Conservation (phyloP, 2,797 vertebrate species). For the Naso thynnoides region DNA sequence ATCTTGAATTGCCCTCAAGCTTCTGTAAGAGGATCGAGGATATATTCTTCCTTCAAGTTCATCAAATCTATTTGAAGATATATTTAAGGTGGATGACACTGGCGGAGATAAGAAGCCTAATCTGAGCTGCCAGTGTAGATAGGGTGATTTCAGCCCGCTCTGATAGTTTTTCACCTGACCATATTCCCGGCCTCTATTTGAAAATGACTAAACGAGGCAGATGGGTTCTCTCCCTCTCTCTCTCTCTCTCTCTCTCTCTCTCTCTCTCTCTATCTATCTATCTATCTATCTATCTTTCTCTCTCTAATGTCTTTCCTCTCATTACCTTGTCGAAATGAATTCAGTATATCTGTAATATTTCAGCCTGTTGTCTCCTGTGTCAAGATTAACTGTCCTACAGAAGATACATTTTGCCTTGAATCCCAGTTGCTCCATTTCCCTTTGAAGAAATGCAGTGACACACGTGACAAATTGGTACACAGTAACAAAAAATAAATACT, state of each 20-base stretch:
- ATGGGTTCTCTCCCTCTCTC: constrained; percentile 27
- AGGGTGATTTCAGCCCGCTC: constrained; percentile 44
- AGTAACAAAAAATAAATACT: constrained; percentile 24
- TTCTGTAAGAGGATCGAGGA: constrained; percentile 31
- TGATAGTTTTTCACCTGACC: constrained; percentile 53
- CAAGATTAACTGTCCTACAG: constrained; percentile 48
- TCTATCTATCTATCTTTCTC: too few relatives aligned
- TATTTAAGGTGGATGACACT: constrained; percentile 51
- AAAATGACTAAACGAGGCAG: constrained; percentile 52
- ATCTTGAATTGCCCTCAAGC: constrained; percentile 31
- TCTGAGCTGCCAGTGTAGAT: constrained; percentile 57
- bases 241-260: constrained; percentile 7
- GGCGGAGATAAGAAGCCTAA: constrained; percentile 54
- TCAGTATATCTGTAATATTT: constrained; percentile 64
- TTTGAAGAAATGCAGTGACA: constrained; percentile 39
- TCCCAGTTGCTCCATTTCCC: constrained; percentile 41
- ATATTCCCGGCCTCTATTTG: constrained; percentile 50
- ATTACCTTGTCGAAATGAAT: constrained; percentile 60
- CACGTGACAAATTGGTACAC: constrained; percentile 52
- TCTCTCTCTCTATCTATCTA: constrained; percentile 14
- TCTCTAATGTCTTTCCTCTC: constrained; percentile 31
- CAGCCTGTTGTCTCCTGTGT: constrained; percentile 54
- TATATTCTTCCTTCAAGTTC: constrained; percentile 55
- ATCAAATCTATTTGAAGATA: constrained; percentile 68
- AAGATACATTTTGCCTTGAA: constrained; percentile 51